These are phyloP conservation scores for Eurytoma californica DNA, from an alignment of 2,888 invertebrate genomes.

Conservation along the genomic window DNA sequence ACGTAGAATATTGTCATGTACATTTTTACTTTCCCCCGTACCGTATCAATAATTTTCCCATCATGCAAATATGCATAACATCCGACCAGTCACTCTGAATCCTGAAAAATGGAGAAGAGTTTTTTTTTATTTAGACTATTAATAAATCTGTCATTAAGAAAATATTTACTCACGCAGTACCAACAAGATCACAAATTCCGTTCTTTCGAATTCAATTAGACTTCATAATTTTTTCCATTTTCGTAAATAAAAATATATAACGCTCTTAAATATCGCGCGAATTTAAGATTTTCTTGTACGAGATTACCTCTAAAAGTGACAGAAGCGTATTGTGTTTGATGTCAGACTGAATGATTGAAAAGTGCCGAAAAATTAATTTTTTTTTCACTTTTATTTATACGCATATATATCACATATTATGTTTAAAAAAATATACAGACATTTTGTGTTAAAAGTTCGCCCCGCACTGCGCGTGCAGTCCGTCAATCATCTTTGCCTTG, in stretches of 20 bases:
- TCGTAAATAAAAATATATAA: constrained; percentile 25
- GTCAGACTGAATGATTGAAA: constrained; percentile 51
- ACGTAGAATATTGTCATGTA: constrained; percentile 44
- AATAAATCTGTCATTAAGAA: constrained; percentile 41
- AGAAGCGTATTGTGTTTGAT: constrained; percentile 45
- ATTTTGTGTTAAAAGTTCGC: constrained; percentile 55
- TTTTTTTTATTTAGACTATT: constrained; percentile 23
- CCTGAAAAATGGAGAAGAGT: constrained; percentile 16
- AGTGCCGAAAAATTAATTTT: constrained; percentile 50
- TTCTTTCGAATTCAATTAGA: constrained; percentile 1
- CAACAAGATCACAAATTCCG: neutral
- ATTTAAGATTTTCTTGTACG: constrained; percentile 33
- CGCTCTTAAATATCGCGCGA: constrained; percentile 15
- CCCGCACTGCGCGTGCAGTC: constrained; percentile 46
- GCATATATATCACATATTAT: constrained; percentile 56
- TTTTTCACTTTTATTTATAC: constrained; percentile 56
- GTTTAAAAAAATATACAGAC: constrained; percentile 58
- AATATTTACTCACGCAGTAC: constrained; percentile 35
- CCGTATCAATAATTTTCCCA: no score
- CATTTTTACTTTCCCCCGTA: constrained; percentile 21
- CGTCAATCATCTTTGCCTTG: constrained; percentile 49
- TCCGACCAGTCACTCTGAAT: constrained; percentile 10
- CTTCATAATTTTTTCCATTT: neutral
- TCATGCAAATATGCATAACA: constrained; percentile 32
- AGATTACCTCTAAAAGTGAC: constrained; percentile 36